These are phyloP conservation scores for Drosophila picticornis DNA, from an alignment of 2,888 invertebrate genomes.

Conservation along the genomic window DNA sequence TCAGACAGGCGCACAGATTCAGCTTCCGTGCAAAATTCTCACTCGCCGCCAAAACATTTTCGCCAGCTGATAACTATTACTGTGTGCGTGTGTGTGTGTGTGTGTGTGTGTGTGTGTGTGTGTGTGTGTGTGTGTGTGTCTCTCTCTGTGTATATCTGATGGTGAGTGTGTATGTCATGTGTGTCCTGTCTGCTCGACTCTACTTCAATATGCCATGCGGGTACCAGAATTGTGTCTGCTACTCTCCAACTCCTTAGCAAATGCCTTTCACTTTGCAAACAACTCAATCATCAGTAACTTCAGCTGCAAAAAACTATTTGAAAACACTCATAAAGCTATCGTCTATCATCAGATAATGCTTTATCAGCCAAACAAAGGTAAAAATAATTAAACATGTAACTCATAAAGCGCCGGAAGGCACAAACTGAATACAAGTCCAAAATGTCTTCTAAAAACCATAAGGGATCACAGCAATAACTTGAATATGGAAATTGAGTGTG, in stretches of 20 bases:
- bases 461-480: background rate
- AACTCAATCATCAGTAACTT: constrained; percentile 34
- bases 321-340: constrained; percentile 8
- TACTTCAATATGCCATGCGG: constrained; percentile 66
- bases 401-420: background rate
- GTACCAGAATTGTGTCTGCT: constrained; percentile 54
- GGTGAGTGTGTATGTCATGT: constrained; percentile 9
- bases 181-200: constrained; percentile 23
- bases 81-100: background rate
- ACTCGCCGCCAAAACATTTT: constrained; percentile 70
- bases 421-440: constrained; percentile 1
- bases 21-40: constrained; percentile 60
- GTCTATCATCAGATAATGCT: constrained; percentile 26
- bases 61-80: constrained; percentile 65
- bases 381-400: constrained; percentile 34
- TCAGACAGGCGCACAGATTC: constrained; percentile 73
- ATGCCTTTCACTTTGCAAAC: background rate
- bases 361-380: constrained; percentile 17
- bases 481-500: background rate
- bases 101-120: constrained; percentile 7
- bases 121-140: constrained; percentile 4
- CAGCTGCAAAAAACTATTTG: constrained; percentile 27
- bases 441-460: background rate
- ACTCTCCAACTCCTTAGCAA: constrained; percentile 1
- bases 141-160: background rate